A percentile compares a stretch with the other conserved stretches of the same genome.
phyloP scores from a whole-genome alignment of 1,140 invertebrate genomes.

The Daktulosphaira vitifoliae region DNA sequence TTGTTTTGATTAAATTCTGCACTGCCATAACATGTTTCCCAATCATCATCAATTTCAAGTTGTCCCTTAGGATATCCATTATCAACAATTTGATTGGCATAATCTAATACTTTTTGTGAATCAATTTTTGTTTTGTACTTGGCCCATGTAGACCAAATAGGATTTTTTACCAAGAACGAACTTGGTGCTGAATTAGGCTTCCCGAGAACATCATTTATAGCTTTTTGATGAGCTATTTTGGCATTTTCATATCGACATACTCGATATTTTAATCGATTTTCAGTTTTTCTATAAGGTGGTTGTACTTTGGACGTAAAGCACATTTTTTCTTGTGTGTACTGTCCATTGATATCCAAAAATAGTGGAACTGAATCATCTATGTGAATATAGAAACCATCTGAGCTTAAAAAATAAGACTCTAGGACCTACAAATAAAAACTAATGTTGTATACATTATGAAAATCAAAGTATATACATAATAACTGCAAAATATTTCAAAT shows the following conservation, averaged over 20 bases:
- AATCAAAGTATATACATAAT: too few relatives aligned
- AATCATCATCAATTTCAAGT: constrained; percentile 83
- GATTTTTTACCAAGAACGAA: constrained; percentile 52
- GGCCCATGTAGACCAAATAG: constrained; percentile 88
- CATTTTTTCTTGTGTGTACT: neutral
- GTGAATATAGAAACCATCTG: constrained; percentile 35
- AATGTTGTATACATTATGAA: too few relatives aligned
- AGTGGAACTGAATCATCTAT: constrained; percentile 33
- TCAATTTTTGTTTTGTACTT: constrained; percentile 62
- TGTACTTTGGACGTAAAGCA: constrained; percentile 1
- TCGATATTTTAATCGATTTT: constrained; percentile 49
- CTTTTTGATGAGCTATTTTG: constrained; percentile 53
- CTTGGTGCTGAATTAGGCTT: constrained; percentile 56
- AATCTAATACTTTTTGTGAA: constrained; percentile 56
- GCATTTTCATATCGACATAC: constrained; percentile 49
- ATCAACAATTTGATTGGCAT: constrained; percentile 58
- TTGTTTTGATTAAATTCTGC: constrained; percentile 59
- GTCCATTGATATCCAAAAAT: constrained; percentile 34
- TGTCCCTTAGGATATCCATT: constrained; percentile 68
- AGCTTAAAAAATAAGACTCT: constrained; percentile 39
- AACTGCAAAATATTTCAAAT: too few relatives aligned
- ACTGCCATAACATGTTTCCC: constrained; percentile 83
- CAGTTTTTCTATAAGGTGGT: constrained; percentile 10
- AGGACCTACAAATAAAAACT: neutral
- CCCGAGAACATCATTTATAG: constrained; percentile 50